Percentiles rank a stretch among this genome's conserved stretches.
Evolutionary conservation across 2,888 invertebrate species (phyloP).

Genomic region (Trissoscelio sp.): DNA sequence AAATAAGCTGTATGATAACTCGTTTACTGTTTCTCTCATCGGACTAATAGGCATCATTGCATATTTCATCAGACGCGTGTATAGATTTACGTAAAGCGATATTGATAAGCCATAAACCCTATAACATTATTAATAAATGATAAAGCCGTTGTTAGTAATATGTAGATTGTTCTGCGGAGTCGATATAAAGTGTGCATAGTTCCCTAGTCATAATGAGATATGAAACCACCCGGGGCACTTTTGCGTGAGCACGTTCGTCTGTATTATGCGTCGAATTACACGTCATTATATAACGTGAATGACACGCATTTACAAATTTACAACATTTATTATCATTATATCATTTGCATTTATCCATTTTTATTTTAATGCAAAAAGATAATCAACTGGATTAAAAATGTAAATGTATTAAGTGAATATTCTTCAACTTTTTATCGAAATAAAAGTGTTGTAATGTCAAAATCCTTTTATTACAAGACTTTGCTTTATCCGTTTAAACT

Average conservation of each 20-base stretch:
- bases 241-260: conserved; percentile 27
- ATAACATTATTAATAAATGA: conserved; percentile 74
- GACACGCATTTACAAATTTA: neutral
- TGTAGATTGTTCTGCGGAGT: conserved; percentile 68
- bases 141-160: conserved; percentile 73
- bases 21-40: neutral
- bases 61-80: neutral
- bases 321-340: too few species aligned
- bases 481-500: too few species aligned
- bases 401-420: too few species aligned
- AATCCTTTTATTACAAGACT: too few species aligned
- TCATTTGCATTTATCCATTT: too few species aligned
- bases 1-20: conserved; percentile 15
- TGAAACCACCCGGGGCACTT: conserved; percentile 34
- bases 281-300: neutral
- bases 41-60: conserved; percentile 10
- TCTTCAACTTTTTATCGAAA: too few species aligned
- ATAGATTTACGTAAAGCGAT: conserved; percentile 23
- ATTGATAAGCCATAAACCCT: conserved; percentile 55
- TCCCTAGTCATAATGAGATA: conserved; percentile 46
- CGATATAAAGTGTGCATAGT: conserved; percentile 50
- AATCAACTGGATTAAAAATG: too few species aligned
- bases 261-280: neutral
- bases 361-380: too few species aligned
- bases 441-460: too few species aligned